phyloP scores from a whole-genome alignment of 2,888 invertebrate genomes.

The Volucella bombylans region DNA sequence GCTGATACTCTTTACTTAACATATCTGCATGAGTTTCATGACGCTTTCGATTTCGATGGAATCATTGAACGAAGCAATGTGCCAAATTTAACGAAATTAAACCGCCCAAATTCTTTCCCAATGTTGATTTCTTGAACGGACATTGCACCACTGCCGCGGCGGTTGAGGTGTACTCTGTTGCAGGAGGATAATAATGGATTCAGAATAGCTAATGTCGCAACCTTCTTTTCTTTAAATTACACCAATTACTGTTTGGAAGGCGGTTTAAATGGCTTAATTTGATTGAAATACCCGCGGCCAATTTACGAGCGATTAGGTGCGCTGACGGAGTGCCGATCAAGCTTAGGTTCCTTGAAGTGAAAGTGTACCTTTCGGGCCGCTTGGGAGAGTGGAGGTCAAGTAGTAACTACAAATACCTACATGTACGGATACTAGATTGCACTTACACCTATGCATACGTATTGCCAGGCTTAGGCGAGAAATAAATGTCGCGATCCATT shows the following conservation, averaged over 20 bases:
- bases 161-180: too few species aligned
- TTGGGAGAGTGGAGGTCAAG: constrained; percentile 16
- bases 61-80: too few species aligned
- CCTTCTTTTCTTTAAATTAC: constrained; percentile 40
- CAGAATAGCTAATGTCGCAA: constrained; percentile 29
- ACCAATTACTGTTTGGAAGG: constrained; percentile 14
- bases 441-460: too few species aligned
- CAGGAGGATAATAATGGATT: constrained; percentile 1
- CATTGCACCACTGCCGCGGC: too few species aligned
- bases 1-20: background rate
- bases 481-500: too few species aligned
- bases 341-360: background rate
- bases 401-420: background rate
- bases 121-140: too few species aligned
- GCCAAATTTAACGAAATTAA: too few species aligned
- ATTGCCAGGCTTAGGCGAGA: too few species aligned
- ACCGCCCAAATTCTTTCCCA: too few species aligned
- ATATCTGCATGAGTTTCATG: constrained; percentile 14
- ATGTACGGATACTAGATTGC: too few species aligned
- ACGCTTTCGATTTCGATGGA: constrained; percentile 14
- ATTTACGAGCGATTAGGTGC: too few species aligned
- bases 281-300: background rate
- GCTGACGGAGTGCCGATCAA: too few species aligned
- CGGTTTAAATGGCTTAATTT: constrained; percentile 16
- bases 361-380: background rate